phyloP scores from a whole-genome alignment of 2,888 invertebrate species.

The Amblyjoppa fuscipennis region DNA sequence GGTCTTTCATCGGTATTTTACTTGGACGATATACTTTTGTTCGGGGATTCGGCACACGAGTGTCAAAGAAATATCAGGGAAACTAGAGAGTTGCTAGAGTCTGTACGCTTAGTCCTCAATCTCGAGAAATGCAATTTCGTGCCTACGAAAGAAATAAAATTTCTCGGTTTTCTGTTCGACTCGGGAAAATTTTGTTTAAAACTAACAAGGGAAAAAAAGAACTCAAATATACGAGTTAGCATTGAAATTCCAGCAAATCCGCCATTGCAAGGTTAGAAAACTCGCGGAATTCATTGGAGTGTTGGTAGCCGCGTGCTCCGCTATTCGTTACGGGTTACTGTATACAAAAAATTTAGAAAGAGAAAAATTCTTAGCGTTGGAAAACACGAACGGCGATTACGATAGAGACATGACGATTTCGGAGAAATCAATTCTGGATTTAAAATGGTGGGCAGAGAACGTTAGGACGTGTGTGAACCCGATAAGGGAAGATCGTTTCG shows the following conservation, averaged over 20 bases:
- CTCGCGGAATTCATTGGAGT: slow-evolving; percentile 33
- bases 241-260: slow-evolving; percentile 17
- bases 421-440: slow-evolving; percentile 17
- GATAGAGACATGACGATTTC: slow-evolving; percentile 52
- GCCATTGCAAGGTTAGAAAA: slow-evolving; percentile 16
- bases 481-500: slow-evolving; percentile 37
- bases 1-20: slow-evolving; percentile 37
- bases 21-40: not conserved
- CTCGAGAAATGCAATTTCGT: slow-evolving; percentile 14
- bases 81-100: slow-evolving; percentile 5
- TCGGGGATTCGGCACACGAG: not conserved
- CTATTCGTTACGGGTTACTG: slow-evolving; percentile 32
- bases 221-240: slow-evolving; percentile 35
- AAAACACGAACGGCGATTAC: slow-evolving; percentile 51
- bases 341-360: slow-evolving; percentile 39
- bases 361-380: slow-evolving; percentile 37
- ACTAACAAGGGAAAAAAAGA: slow-evolving; percentile 16
- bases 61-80: slow-evolving; percentile 1
- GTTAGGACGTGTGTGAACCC: slow-evolving; percentile 37
- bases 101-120: not conserved
- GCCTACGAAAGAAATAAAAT: slow-evolving; percentile 17
- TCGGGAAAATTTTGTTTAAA: slow-evolving; percentile 20
- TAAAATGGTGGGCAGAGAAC: slow-evolving; percentile 64
- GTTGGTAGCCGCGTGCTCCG: slow-evolving; percentile 29
- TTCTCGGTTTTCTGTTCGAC: slow-evolving; percentile 39